Evolutionary conservation across 2,797 vertebrate genomes (phyloP).

Genomic region (Hypotaenidia philippensis): DNA sequence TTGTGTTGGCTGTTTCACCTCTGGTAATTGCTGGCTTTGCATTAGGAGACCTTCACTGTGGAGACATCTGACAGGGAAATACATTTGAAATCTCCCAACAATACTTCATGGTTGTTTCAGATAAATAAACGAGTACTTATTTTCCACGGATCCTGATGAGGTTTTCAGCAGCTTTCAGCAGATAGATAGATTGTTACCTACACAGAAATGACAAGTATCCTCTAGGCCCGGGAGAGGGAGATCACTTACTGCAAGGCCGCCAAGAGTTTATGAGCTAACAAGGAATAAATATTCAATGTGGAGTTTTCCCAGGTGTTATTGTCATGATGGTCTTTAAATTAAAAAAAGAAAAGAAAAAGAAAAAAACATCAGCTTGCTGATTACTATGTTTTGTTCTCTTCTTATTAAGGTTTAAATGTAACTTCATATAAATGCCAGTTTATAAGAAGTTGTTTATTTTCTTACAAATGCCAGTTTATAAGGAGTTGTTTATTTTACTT

Average conservation of each 20-base stretch:
- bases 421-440: not conserved
- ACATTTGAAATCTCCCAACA: not conserved
- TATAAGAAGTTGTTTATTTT: constrained; percentile 14
- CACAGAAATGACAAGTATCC: constrained; percentile 26
- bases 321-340: not conserved
- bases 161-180: constrained; percentile 30
- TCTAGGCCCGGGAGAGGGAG: constrained; percentile 21
- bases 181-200: constrained; percentile 36
- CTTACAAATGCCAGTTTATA: not conserved
- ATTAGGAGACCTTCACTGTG: not conserved
- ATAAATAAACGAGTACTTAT: constrained; percentile 50
- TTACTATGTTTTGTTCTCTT: not conserved
- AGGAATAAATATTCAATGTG: constrained; percentile 22
- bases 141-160: not conserved
- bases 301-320: constrained; percentile 3
- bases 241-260: constrained; percentile 6
- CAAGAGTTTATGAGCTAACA: constrained; percentile 46
- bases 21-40: constrained; percentile 8
- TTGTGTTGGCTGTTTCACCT: constrained; percentile 25
- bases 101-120: not conserved
- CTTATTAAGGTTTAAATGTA: not conserved
- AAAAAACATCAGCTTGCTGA: not conserved
- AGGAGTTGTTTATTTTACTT: constrained; percentile 32
- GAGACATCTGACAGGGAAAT: not conserved
- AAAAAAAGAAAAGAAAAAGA: not conserved